Conservation (phyloP, 1,140 invertebrate species). For the Ridgeia piscesae region DNA sequence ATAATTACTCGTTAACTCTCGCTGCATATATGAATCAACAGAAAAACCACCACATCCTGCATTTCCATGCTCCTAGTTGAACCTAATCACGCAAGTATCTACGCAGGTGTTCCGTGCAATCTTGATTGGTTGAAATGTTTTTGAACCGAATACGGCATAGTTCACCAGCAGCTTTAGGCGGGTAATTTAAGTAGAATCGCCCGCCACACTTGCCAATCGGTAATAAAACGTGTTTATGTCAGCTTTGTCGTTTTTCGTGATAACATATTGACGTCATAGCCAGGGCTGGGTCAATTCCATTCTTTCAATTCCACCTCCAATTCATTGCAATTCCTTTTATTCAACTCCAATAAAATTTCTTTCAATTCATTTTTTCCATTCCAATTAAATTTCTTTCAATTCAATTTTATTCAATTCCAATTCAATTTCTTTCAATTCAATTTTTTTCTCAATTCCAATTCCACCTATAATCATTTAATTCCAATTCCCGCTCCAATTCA, state of each 20-base stretch:
- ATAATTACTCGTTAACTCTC: not conserved
- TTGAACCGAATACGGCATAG: not conserved
- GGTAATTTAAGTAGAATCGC: not conserved
- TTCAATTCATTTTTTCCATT: no score
- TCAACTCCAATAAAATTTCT: no score
- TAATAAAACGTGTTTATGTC: not conserved
- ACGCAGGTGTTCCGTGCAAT: not conserved
- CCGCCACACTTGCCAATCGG: not conserved
- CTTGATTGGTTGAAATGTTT: not conserved
- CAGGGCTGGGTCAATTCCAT: no score
- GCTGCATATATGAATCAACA: not conserved
- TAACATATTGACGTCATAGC: not conserved
- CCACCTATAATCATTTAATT: no score
- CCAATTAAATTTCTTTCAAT: no score
- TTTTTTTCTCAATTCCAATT: no score
- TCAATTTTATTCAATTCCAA: no score
- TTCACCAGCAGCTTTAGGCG: not conserved
- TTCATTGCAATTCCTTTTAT: no score
- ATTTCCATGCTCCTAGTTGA: not conserved
- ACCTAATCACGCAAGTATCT: not conserved
- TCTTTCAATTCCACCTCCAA: no score
- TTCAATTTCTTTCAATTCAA: no score
- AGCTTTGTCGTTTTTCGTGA: not conserved
- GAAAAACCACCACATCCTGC: not conserved
- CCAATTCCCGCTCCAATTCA: no score